These are phyloP conservation scores for Falco naumanni DNA, from an alignment of 2,797 vertebrate species.

Conservation along the genomic window DNA sequence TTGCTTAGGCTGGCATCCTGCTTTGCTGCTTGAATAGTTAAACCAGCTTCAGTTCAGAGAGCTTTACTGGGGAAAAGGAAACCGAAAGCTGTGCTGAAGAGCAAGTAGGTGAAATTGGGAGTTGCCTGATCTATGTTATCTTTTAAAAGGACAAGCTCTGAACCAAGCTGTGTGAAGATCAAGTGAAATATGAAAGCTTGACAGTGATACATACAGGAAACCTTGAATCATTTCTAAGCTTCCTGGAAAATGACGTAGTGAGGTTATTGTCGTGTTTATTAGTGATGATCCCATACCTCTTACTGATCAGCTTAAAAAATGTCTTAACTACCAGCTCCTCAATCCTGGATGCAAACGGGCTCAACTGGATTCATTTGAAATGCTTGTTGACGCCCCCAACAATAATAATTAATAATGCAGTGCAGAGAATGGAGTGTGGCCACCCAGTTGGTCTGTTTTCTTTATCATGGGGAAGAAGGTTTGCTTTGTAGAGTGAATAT, in stretches of 20 bases:
- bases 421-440: not conserved
- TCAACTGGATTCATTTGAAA: fast-evolving
- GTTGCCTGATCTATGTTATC: not conserved
- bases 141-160: slow-evolving; percentile 11
- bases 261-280: not conserved
- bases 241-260: slow-evolving; percentile 42
- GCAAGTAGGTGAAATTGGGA: not conserved
- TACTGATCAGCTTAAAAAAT: not conserved
- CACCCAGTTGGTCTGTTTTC: not conserved
- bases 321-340: not conserved
- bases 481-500: not conserved
- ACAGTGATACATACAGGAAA: slow-evolving; percentile 45
- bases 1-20: not conserved
- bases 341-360: not conserved
- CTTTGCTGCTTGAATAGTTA: not conserved
- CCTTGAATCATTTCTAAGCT: slow-evolving; percentile 51
- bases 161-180: not conserved
- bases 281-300: not conserved
- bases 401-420: not conserved
- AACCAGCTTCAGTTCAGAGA: not conserved
- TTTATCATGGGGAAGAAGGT: not conserved
- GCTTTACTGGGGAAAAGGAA: not conserved
- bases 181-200: slow-evolving; percentile 3
- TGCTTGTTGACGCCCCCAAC: fast-evolving
- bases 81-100: not conserved